phyloP scores from a whole-genome alignment of 2,113 vertebrate genomes.

The Microtus montanus region DNA sequence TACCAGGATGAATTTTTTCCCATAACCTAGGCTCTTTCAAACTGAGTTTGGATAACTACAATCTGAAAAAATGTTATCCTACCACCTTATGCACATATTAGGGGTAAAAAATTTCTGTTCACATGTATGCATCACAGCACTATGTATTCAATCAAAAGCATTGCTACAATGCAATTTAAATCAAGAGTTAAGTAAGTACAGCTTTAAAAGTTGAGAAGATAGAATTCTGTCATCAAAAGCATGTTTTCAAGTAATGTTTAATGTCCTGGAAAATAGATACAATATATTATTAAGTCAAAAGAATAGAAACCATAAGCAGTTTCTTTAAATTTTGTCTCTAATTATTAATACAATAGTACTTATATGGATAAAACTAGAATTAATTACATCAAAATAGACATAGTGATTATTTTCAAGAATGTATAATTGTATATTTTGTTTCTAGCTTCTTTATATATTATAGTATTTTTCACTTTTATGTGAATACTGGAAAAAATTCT shows the following conservation, averaged over 20 bases:
- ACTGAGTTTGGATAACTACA: neutral
- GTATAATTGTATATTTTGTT: neutral
- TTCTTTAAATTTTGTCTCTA: constrained; percentile 22
- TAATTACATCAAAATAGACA: neutral
- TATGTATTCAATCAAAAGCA: neutral
- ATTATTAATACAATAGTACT: neutral
- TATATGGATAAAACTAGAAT: neutral
- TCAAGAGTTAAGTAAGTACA: neutral
- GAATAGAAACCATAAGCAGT: constrained; percentile 9
- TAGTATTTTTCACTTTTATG: neutral
- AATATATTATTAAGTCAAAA: constrained; percentile 36
- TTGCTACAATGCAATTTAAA: neutral
- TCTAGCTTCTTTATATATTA: constrained; percentile 14
- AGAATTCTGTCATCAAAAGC: neutral
- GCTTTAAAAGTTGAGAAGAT: neutral
- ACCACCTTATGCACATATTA: neutral
- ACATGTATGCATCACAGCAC: accelerated
- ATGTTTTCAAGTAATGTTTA: constrained; percentile 54
- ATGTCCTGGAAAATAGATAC: constrained; percentile 22
- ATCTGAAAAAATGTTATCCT: neutral
- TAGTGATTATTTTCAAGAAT: constrained; percentile 1
- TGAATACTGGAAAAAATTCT: neutral
- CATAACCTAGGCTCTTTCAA: neutral
- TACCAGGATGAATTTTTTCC: neutral
- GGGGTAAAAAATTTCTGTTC: neutral